A percentile compares a stretch with the other conserved stretches of the same genome.
Evolutionary conservation across 2,113 vertebrate species (phyloP).

Genomic region (Thalassoma bifasciatum): DNA sequence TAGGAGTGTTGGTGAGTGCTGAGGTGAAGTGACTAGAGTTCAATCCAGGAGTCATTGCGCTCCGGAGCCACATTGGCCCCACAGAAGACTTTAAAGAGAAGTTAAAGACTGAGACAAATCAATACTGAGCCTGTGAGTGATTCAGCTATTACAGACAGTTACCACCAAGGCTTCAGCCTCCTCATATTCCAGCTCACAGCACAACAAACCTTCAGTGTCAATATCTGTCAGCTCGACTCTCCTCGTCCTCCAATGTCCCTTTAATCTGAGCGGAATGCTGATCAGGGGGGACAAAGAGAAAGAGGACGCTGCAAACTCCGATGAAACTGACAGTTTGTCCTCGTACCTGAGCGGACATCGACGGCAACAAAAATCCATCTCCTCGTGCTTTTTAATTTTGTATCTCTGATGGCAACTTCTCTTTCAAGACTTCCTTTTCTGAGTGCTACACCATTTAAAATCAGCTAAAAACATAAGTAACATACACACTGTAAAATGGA

Average conservation of each 20-base stretch:
- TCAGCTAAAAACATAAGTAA: too few relatives aligned
- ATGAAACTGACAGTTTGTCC: conserved; percentile 34
- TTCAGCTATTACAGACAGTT: conserved; percentile 15
- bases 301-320: conserved; percentile 36
- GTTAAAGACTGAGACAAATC: conserved; percentile 10
- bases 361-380: background rate
- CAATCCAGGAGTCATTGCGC: background rate
- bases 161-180: conserved; percentile 3
- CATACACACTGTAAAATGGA: too few relatives aligned
- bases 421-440: too few relatives aligned
- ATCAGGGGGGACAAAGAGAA: conserved; percentile 23
- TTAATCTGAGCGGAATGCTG: conserved; percentile 34
- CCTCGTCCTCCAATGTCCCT: conserved; percentile 12
- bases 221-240: conserved; percentile 10
- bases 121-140: conserved; percentile 13
- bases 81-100: background rate
- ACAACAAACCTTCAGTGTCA: conserved; percentile 25
- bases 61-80: background rate
- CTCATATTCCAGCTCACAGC: background rate
- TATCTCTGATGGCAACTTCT: too few relatives aligned
- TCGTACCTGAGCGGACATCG: conserved; percentile 4
- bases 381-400: too few relatives aligned
- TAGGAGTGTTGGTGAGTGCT: background rate
- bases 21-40: background rate
- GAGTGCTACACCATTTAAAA: too few relatives aligned